Base-by-base conservation (phyloP, 2,113 vertebrate species). In the Camarhynchus parvulus region DNA sequence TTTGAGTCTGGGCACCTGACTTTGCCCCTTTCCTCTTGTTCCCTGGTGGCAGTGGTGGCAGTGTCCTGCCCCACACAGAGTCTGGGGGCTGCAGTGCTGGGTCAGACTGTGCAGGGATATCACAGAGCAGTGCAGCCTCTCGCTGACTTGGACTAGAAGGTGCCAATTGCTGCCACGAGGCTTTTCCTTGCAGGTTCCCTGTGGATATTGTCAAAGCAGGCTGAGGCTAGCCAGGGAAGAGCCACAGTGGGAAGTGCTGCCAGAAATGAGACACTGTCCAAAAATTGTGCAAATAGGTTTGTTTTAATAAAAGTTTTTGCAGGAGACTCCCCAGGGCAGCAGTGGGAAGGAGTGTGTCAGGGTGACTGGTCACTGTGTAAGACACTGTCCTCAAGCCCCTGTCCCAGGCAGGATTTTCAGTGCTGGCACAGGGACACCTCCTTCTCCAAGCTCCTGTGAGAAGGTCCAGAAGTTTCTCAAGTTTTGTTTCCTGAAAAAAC, bases 111-210 rank as follows among this genome's bases (percentile, higher is more conserved):
- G 31, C 6, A 2, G 42, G 11, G 37, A 30, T 31, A 18, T 30
- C 85, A 10, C 30, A 8, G 42, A 28, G 61, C 8, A 42, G 62
- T 50, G 63, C 10, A 7, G 3, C 33, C 2, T 0, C 77, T 82
- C 4, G 0, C 62, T 44, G 58, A 0, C 0, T 4, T 53, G 39
- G 46, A 69, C n/a, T 35, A 49, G 79, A 74, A 92, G 42, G 73
- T 92, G 64, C 24, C 90, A 86, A 81, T 74, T 90, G 83, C 33
- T 90, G 42, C 72, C 42, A 41, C 52, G 21, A 88, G 85, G 70
- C 33, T 77, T 47, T 73, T 78, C 46, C 62, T 64, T 88, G 37
- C 41, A 42, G 72, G 22, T 68, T 92, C 67, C 86, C 72, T 10
- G 2, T 37, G 80, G 76, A 49, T 46, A 30, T 52, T 83, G 72